phyloP scores from a whole-genome alignment of 2,113 vertebrate genomes.

The Toxotes jaculatrix region DNA sequence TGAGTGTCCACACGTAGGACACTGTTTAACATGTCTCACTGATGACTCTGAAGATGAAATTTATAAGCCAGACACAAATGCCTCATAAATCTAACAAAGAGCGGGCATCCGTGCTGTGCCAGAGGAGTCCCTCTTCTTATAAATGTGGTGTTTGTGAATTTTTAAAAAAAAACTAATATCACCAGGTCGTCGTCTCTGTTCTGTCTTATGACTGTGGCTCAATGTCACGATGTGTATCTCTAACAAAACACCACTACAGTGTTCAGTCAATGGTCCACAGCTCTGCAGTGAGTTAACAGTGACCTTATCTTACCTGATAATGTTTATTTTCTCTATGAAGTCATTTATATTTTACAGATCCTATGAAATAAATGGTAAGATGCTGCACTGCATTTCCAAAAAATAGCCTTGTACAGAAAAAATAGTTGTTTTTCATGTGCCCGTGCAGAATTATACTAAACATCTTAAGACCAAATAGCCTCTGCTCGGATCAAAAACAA shows the following conservation, averaged over 20 bases:
- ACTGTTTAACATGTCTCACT: not conserved
- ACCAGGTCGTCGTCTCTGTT: conserved; percentile 34
- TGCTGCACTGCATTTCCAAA: too few species aligned
- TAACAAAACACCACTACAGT: not conserved
- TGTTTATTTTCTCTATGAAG: too few species aligned
- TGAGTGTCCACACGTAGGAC: too few species aligned
- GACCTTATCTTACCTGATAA: too few species aligned
- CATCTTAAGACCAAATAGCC: not conserved
- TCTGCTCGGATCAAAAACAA: not conserved
- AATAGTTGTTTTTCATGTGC: too few species aligned
- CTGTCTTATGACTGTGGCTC: conserved; percentile 9
- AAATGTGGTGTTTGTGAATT: conserved; percentile 5
- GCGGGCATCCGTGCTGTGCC: not conserved
- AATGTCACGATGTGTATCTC: not conserved
- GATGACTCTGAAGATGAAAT: not conserved
- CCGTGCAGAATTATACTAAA: not conserved
- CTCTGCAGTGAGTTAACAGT: not conserved
- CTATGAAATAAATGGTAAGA: too few species aligned
- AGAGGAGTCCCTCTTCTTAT: conserved; percentile 29
- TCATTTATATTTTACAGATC: not conserved
- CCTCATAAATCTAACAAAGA: conserved; percentile 8
- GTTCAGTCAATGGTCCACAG: not conserved
- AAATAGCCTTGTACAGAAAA: too few species aligned
- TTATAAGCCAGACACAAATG: conserved; percentile 25
- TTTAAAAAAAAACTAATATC: conserved; percentile 10